Percentiles rank a stretch among this genome's conserved stretches.
These are phyloP conservation scores for Rhodophaea formosa DNA, from an alignment of 2,888 invertebrate genomes.

Conservation along the genomic window DNA sequence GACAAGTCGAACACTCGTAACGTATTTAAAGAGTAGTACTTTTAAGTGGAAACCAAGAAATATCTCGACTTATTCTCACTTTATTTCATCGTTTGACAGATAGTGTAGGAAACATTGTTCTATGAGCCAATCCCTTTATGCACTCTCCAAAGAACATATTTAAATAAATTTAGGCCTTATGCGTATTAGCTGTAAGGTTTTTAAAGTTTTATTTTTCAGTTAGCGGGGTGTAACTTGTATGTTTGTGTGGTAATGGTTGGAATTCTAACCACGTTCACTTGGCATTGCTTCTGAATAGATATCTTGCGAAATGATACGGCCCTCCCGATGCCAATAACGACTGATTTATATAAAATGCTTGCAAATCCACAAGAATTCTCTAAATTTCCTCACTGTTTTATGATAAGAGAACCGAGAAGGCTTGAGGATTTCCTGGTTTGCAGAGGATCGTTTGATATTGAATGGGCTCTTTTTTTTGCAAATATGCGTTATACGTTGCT, in stretches of 20 bases:
- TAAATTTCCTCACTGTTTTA: slow-evolving; percentile 31
- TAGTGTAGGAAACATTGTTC: slow-evolving; percentile 59
- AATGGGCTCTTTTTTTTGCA: background rate
- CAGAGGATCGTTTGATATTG: background rate
- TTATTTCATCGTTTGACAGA: slow-evolving; percentile 65
- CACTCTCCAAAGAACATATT: background rate
- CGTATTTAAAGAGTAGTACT: slow-evolving; percentile 7
- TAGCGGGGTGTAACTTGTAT: slow-evolving; percentile 24
- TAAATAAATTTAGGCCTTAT: slow-evolving; percentile 30
- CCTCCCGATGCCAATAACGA: slow-evolving; percentile 71
- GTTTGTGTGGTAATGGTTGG: slow-evolving; percentile 39
- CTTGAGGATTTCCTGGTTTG: background rate
- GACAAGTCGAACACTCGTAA: slow-evolving; percentile 1
- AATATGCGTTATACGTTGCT: too few species aligned
- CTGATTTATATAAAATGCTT: slow-evolving; percentile 67
- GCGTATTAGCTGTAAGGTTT: slow-evolving; percentile 10
- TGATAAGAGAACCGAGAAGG: slow-evolving; percentile 17
- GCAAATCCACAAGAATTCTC: slow-evolving; percentile 46
- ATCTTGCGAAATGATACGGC: slow-evolving; percentile 72
- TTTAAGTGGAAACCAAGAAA: slow-evolving; percentile 40
- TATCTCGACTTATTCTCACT: slow-evolving; percentile 58
- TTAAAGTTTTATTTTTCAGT: slow-evolving; percentile 20
- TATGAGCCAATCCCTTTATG: slow-evolving; percentile 16
- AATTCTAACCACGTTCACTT: slow-evolving; percentile 66
- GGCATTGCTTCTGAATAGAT: slow-evolving; percentile 73